Evolutionary conservation across 2,113 vertebrate species (phyloP).

Genomic region (Microcebus lehilahytsara): DNA sequence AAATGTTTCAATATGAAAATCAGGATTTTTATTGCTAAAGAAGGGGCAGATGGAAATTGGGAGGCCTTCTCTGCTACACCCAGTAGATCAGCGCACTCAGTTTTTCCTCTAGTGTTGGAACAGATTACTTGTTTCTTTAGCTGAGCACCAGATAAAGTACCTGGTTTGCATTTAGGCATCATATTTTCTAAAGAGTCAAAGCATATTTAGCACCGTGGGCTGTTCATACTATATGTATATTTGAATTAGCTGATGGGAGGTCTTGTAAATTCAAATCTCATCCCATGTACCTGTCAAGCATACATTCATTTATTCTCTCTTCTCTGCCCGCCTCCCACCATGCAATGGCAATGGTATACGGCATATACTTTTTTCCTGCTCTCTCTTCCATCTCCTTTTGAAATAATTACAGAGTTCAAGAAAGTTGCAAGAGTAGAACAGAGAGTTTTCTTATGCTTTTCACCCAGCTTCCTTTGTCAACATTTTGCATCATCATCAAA

Average conservation of each 20-base stretch:
- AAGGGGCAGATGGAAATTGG: not conserved
- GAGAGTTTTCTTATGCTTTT: not conserved
- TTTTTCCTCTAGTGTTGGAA: not conserved
- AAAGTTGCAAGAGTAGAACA: not conserved
- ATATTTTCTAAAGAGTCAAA: not conserved
- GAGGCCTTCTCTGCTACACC: not conserved
- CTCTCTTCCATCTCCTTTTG: not conserved
- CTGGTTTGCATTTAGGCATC: not conserved
- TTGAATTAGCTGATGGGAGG: not conserved
- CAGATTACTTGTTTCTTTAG: not conserved
- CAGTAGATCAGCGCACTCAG: not conserved
- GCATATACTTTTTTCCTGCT: not conserved
- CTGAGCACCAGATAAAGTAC: not conserved
- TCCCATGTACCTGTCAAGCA: not conserved
- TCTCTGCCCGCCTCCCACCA: too few species aligned
- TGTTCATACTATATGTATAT: not conserved
- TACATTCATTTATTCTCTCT: not conserved
- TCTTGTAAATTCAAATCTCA: not conserved
- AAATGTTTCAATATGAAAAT: not conserved
- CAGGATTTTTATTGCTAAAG: not conserved
- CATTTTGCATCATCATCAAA: not conserved
- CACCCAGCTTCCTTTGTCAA: not conserved
- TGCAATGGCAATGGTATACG: too few species aligned
- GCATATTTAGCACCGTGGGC: not conserved
- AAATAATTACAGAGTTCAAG: conserved; percentile 7